Evolutionary conservation across 2,888 invertebrate species (phyloP).

Genomic region (Drosophila atripex): DNA sequence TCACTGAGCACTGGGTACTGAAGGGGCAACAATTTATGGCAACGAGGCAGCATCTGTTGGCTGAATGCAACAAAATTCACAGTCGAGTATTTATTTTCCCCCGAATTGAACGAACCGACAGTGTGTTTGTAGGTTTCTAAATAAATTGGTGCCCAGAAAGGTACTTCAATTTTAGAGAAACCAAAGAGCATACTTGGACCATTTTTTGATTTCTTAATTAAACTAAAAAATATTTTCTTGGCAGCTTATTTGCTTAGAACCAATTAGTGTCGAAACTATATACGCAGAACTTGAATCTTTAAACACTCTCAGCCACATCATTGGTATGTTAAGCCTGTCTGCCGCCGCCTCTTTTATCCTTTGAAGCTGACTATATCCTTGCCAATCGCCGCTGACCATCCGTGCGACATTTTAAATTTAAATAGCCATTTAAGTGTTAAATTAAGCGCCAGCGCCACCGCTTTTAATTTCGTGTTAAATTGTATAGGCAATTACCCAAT

Average conservation of each 20-base stretch:
- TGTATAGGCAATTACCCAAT: conserved; percentile 75
- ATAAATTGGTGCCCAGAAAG: not conserved
- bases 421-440: conserved; percentile 53
- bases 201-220: not conserved
- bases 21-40: conserved; percentile 19
- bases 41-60: conserved; percentile 30
- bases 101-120: not conserved
- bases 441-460: conserved; percentile 49
- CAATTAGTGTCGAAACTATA: not conserved
- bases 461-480: conserved; percentile 77
- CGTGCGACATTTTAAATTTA: conserved; percentile 48
- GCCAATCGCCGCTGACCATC: conserved; percentile 3
- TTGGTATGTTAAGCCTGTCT: conserved; percentile 9
- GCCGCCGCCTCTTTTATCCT: not conserved
- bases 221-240: too few species aligned
- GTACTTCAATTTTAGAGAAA: not conserved
- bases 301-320: conserved; percentile 8
- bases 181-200: not conserved
- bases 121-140: not conserved
- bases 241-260: not conserved
- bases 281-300: not conserved
- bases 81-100: conserved; percentile 8
- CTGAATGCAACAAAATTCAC: conserved; percentile 26
- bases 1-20: conserved; percentile 13
- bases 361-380: conserved; percentile 12